phyloP scores from a whole-genome alignment of 2,797 vertebrate species.

The Helarctos malayanus region DNA sequence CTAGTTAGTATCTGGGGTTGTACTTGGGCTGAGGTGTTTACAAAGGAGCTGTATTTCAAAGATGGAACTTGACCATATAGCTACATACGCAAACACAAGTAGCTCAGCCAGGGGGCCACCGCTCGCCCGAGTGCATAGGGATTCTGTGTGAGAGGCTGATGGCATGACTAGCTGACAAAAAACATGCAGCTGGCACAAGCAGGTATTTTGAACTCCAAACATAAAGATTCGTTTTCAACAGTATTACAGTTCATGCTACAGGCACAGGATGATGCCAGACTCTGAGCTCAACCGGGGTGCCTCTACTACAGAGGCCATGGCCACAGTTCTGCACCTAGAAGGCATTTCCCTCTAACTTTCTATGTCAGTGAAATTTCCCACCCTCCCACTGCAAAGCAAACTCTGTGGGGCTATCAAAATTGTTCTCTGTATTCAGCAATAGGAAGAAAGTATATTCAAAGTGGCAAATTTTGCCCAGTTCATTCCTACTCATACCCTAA shows the following conservation, averaged over 20 bases:
- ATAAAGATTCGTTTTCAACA: background rate
- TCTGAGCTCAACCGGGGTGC: background rate
- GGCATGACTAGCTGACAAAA: background rate
- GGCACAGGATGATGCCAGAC: background rate
- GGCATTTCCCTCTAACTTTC: background rate
- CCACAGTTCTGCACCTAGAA: background rate
- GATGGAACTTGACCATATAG: background rate
- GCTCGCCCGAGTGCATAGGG: accelerated
- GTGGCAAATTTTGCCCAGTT: background rate
- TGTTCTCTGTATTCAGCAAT: background rate
- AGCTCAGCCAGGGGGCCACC: accelerated
- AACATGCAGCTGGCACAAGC: background rate
- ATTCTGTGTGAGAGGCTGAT: background rate
- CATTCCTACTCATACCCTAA: background rate
- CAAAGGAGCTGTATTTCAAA: background rate
- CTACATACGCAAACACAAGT: background rate
- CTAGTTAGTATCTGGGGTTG: background rate
- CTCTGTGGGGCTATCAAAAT: background rate
- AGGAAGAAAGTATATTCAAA: background rate
- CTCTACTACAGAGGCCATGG: background rate
- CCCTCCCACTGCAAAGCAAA: background rate
- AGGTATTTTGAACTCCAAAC: background rate
- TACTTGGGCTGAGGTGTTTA: background rate
- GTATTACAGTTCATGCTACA: background rate
- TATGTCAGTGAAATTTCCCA: background rate